These are phyloP conservation scores for Halictus quadricinctus DNA, from an alignment of 2,888 invertebrate genomes.

Conservation along the genomic window DNA sequence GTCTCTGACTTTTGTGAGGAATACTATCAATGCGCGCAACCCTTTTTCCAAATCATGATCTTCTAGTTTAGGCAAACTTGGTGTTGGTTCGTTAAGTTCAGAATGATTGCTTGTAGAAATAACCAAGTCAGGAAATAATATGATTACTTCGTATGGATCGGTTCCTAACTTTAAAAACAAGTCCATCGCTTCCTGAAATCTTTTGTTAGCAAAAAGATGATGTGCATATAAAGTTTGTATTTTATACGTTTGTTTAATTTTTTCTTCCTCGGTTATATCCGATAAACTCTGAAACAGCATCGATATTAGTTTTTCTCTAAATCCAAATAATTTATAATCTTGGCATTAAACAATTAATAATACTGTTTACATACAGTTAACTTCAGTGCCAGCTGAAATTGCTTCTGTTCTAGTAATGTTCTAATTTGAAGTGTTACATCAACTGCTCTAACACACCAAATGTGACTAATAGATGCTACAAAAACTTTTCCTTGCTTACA, in stretches of 20 bases:
- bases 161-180: slow-evolving; percentile 95
- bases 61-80: slow-evolving; percentile 86
- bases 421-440: slow-evolving; percentile 93
- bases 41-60: slow-evolving; percentile 95
- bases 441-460: slow-evolving; percentile 93
- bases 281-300: slow-evolving; percentile 88
- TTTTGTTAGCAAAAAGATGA: slow-evolving; percentile 94
- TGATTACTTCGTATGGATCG: slow-evolving; percentile 97
- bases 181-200: slow-evolving; percentile 95
- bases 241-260: slow-evolving; percentile 90
- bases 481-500: slow-evolving; percentile 92
- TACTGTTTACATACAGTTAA: slow-evolving; percentile 88
- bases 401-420: slow-evolving; percentile 92
- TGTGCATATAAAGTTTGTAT: slow-evolving; percentile 96
- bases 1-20: slow-evolving; percentile 90
- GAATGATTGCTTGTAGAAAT: slow-evolving; percentile 84
- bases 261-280: slow-evolving; percentile 91
- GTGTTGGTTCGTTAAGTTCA: slow-evolving; percentile 80
- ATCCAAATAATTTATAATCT: background rate
- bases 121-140: slow-evolving; percentile 95
- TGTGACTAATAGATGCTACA: slow-evolving; percentile 92
- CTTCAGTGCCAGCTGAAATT: slow-evolving; percentile 96
- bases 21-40: slow-evolving; percentile 93
- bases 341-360: background rate
- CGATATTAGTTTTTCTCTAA: slow-evolving; percentile 15